These are phyloP conservation scores for Chrysina gloriosa DNA, from an alignment of 2,888 invertebrate species.

Conservation along the genomic window DNA sequence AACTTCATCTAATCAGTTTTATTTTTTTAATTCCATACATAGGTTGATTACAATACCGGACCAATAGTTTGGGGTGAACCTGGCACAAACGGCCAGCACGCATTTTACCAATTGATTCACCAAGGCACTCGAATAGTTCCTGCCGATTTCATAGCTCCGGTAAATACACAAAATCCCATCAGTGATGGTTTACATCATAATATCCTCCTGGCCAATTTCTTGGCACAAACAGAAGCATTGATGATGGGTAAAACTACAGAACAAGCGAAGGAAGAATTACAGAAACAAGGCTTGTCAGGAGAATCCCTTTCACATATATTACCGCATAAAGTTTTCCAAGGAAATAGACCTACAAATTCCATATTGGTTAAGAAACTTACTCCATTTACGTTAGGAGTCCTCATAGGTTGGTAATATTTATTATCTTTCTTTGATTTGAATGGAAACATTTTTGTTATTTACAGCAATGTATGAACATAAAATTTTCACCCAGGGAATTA, in stretches of 20 bases:
- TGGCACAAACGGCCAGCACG: constrained; percentile 99
- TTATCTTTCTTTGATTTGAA: constrained; percentile 6
- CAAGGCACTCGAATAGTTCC: constrained; percentile 91
- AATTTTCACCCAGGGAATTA: constrained; percentile 97
- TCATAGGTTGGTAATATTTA: constrained; percentile 79
- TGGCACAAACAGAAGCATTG: constrained; percentile 98
- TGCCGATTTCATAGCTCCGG: constrained; percentile 96
- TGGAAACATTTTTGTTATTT: constrained; percentile 38
- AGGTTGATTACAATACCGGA: constrained; percentile 73
- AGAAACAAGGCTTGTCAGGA: constrained; percentile 79
- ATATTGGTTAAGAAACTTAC: constrained; percentile 92
- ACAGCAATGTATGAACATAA: constrained; percentile 96
- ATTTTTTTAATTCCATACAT: too few relatives aligned
- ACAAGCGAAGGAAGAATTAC: constrained; percentile 83
- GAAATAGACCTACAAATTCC: constrained; percentile 97
- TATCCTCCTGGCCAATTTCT: constrained; percentile 95
- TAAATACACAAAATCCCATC: constrained; percentile 90
- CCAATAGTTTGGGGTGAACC: constrained; percentile 98
- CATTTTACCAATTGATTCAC: constrained; percentile 99
- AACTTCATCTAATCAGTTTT: too few relatives aligned
- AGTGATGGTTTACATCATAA: constrained; percentile 87
- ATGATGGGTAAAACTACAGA: constrained; percentile 75
- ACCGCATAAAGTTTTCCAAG: constrained; percentile 96
- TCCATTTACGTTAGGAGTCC: constrained; percentile 91
- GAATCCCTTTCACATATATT: constrained; percentile 83